A percentile compares a stretch with the other conserved stretches of the same genome.
phyloP scores from a whole-genome alignment of 1,140 invertebrate genomes.

The Brachionus koreanus region DNA sequence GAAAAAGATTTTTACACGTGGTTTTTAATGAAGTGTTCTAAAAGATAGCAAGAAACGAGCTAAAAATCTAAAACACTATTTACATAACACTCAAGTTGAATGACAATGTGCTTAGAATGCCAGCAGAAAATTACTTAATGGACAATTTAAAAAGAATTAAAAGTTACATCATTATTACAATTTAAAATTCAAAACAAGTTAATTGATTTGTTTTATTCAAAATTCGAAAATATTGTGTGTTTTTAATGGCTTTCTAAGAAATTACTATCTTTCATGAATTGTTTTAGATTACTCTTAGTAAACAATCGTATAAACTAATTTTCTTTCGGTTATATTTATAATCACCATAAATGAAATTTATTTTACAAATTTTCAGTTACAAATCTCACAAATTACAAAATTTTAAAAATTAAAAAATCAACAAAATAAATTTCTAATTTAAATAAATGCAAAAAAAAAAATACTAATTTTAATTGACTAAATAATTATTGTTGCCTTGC shows the following conservation, averaged over 20 bases:
- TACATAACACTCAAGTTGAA: too few species aligned
- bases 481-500: not conserved
- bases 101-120: too few species aligned
- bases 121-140: too few species aligned
- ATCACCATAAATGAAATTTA: not conserved
- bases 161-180: too few species aligned
- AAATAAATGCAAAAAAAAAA: not conserved
- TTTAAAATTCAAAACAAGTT: too few species aligned
- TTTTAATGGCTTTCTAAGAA: not conserved
- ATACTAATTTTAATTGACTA: conserved; percentile 20
- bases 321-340: not conserved
- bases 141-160: too few species aligned
- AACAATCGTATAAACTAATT: not conserved
- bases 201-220: too few species aligned
- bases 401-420: not conserved
- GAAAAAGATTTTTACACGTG: too few species aligned
- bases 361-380: not conserved
- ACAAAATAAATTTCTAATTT: not conserved
- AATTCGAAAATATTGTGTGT: too few species aligned
- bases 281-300: not conserved
- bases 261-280: not conserved
- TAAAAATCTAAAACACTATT: too few species aligned
- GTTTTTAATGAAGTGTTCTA: too few species aligned
- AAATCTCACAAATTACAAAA: not conserved
- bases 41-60: too few species aligned